Conservation (phyloP, 2,113 vertebrate genomes). For the Varanus salvator region DNA sequence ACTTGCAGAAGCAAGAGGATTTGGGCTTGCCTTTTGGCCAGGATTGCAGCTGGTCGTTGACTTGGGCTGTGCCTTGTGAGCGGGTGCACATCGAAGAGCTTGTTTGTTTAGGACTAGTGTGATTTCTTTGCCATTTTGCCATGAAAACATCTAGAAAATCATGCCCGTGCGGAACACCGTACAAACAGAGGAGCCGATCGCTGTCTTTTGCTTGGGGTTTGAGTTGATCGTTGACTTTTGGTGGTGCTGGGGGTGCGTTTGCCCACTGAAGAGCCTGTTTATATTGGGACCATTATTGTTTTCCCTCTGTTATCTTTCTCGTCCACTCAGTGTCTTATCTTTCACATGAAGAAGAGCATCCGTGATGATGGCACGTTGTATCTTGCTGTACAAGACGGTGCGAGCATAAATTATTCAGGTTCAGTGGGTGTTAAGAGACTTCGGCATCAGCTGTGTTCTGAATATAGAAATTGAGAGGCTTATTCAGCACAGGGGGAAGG, state of each 20-base stretch:
- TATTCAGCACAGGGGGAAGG: conserved; percentile 56
- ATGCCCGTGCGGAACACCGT: too few relatives aligned
- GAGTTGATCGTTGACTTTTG: neutral
- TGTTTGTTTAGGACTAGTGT: too few relatives aligned
- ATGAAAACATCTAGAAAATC: too few relatives aligned
- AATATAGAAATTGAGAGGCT: conserved; percentile 70
- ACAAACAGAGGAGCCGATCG: too few relatives aligned
- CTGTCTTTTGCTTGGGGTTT: conserved; percentile 17
- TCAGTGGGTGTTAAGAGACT: conserved; percentile 76
- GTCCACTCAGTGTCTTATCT: conserved; percentile 28
- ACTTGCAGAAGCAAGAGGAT: too few relatives aligned
- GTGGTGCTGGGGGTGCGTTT: neutral
- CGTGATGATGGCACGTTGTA: conserved; percentile 77
- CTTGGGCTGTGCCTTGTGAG: too few relatives aligned
- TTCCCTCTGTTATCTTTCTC: neutral
- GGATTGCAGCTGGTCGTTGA: too few relatives aligned
- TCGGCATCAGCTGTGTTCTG: conserved; percentile 70
- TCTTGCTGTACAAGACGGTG: conserved; percentile 66
- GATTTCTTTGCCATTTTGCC: too few relatives aligned
- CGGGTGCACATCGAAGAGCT: too few relatives aligned
- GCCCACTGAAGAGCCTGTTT: conserved; percentile 41
- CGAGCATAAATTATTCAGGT: conserved; percentile 81
- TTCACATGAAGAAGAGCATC: conserved; percentile 55
- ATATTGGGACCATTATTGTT: conserved; percentile 54
- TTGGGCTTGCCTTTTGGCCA: too few relatives aligned